Conservation (phyloP, 1,140 invertebrate genomes). For the Ceratitis capitata region DNA sequence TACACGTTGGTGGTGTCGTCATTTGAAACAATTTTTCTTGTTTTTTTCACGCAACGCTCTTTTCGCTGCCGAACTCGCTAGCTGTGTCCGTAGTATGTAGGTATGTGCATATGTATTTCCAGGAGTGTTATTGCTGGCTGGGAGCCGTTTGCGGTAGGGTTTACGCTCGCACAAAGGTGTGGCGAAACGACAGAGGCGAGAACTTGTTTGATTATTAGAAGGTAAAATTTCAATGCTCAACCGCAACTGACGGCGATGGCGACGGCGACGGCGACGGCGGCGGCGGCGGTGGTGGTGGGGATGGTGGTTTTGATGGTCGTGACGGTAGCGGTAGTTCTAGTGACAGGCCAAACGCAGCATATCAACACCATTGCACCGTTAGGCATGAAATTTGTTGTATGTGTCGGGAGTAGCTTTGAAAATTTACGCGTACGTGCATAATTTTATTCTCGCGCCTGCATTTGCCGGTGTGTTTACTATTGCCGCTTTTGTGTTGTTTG, state of each 20-base stretch:
- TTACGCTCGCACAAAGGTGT: background rate
- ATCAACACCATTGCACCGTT: background rate
- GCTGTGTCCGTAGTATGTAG: background rate
- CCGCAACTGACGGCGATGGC: background rate
- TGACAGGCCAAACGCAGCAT: background rate
- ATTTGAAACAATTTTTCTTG: background rate
- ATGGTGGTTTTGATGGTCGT: too few relatives aligned
- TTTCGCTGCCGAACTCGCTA: background rate
- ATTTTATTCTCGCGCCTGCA: constrained; percentile 13
- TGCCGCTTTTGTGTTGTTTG: too few relatives aligned
- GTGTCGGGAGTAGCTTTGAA: background rate
- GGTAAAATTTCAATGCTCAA: background rate
- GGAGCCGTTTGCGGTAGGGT: background rate
- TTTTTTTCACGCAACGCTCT: background rate
- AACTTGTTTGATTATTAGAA: background rate
- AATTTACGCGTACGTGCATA: background rate
- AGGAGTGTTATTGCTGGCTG: background rate
- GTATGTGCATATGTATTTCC: background rate
- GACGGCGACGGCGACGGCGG: too few relatives aligned
- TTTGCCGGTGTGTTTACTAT: too few relatives aligned
- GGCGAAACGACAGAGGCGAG: background rate
- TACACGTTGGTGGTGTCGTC: background rate
- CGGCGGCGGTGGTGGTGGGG: too few relatives aligned
- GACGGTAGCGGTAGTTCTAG: too few relatives aligned
- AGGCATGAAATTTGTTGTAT: background rate